Evolutionary conservation across 2,797 vertebrate species (phyloP).

Genomic region (Lepilemur ruficaudatus): DNA sequence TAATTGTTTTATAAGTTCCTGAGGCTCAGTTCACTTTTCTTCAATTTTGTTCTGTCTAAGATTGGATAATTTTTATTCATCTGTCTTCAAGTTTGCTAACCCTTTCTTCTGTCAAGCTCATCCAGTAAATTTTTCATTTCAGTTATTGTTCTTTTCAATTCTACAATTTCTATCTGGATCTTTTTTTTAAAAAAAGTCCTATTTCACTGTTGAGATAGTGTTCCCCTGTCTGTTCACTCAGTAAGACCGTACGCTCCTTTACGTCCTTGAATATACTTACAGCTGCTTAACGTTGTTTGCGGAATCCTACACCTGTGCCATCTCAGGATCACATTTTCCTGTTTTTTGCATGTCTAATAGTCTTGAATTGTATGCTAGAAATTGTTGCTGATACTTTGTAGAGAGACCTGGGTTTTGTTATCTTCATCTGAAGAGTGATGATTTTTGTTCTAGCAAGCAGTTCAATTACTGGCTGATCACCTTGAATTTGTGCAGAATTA

Average conservation of each 20-base stretch:
- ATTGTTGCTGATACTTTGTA: background rate
- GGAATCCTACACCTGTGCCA: background rate
- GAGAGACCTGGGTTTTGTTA: background rate
- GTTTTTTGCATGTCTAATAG: background rate
- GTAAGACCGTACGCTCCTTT: background rate
- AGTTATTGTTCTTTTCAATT: background rate
- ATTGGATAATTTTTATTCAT: background rate
- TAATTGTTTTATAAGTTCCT: background rate
- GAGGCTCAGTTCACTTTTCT: background rate
- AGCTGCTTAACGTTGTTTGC: background rate
- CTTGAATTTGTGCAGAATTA: conserved; percentile 27
- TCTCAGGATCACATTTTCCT: background rate
- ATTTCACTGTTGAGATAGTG: background rate
- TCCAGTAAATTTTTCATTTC: background rate
- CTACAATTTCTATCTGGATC: background rate
- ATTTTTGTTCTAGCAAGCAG: conserved; percentile 12
- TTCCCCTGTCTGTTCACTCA: background rate
- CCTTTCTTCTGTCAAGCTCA: background rate
- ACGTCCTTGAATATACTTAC: background rate
- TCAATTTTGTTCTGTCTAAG: background rate
- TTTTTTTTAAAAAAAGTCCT: background rate
- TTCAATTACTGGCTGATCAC: background rate
- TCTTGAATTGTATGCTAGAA: background rate
- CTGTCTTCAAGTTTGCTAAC: conserved; percentile 16
- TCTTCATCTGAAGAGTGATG: background rate